These are phyloP conservation scores for Cordilura impudica DNA, from an alignment of 2,888 invertebrate genomes.

Conservation along the genomic window DNA sequence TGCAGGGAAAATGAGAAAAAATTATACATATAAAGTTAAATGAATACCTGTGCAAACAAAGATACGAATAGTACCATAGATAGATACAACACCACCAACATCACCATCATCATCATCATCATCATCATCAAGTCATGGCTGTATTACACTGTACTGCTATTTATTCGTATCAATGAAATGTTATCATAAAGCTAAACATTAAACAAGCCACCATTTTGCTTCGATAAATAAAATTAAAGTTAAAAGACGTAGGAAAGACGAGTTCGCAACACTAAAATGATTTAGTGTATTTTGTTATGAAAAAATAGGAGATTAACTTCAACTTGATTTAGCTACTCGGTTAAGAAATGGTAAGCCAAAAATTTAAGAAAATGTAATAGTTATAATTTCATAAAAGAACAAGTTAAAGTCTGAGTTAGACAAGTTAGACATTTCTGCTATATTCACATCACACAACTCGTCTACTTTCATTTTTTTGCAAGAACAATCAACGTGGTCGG, in stretches of 20 bases:
- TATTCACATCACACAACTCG: no score
- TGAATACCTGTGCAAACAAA: conserved; percentile 61
- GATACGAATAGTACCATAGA: conserved; percentile 41
- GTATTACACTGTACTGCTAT: not conserved
- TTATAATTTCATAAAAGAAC: not conserved
- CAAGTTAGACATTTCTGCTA: not conserved
- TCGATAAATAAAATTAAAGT: conserved; percentile 39
- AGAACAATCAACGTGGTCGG: no score
- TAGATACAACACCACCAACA: conserved; percentile 16
- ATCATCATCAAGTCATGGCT: conserved; percentile 1
- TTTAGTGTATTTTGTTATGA: not conserved
- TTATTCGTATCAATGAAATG: conserved; percentile 53
- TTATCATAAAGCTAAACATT: conserved; percentile 60
- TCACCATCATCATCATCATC: not conserved
- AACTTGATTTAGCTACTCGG: not conserved
- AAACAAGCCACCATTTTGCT: conserved; percentile 62
- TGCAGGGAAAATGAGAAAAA: conserved; percentile 24
- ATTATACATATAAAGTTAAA: conserved; percentile 51
- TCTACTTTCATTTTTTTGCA: no score
- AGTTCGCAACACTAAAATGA: not conserved
- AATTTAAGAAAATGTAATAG: not conserved
- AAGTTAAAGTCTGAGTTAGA: not conserved
- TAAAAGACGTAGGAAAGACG: not conserved
- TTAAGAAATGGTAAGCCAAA: not conserved
- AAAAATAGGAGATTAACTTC: not conserved